These are phyloP conservation scores for Agonopterix alstromeriana DNA, from an alignment of 2,888 invertebrate species.

Conservation along the genomic window DNA sequence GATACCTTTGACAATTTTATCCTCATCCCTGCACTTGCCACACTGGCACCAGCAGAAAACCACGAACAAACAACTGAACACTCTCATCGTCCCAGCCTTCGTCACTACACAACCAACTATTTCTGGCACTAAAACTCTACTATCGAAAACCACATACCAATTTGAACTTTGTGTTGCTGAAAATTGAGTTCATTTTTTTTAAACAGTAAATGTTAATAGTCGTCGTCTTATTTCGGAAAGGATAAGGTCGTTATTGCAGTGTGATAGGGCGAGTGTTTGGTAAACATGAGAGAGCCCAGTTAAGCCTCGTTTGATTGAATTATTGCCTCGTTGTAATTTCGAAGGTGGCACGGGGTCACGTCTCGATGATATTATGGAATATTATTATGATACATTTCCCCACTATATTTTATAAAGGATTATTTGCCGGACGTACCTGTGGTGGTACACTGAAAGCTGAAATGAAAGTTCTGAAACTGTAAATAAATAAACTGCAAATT, in stretches of 20 bases:
- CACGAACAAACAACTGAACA: slow-evolving; percentile 23
- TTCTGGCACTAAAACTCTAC: neutral
- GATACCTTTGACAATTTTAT: slow-evolving; percentile 64
- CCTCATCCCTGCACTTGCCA: slow-evolving; percentile 53
- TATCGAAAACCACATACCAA: slow-evolving; percentile 2
- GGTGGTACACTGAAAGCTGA: no score
- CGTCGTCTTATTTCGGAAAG: slow-evolving; percentile 17
- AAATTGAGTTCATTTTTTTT: slow-evolving; percentile 14
- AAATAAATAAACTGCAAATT: no score
- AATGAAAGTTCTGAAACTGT: no score
- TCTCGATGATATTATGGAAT: slow-evolving; percentile 19
- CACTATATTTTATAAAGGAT: neutral
- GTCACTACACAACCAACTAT: slow-evolving; percentile 23
- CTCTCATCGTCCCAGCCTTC: slow-evolving; percentile 16
- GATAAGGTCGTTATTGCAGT: slow-evolving; percentile 34
- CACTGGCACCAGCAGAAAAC: slow-evolving; percentile 22
- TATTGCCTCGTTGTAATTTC: slow-evolving; percentile 59
- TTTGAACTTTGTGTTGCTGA: slow-evolving; percentile 12
- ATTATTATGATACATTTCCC: slow-evolving; percentile 24
- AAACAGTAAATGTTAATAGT: slow-evolving; percentile 15
- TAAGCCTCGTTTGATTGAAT: slow-evolving; percentile 71
- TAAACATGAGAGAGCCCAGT: slow-evolving; percentile 55
- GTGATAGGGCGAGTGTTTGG: slow-evolving; percentile 51
- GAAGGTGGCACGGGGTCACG: slow-evolving; percentile 46
- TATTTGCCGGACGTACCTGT: no score